Conservation (phyloP, 2,113 vertebrate genomes). For the Muscicapa adusta region DNA sequence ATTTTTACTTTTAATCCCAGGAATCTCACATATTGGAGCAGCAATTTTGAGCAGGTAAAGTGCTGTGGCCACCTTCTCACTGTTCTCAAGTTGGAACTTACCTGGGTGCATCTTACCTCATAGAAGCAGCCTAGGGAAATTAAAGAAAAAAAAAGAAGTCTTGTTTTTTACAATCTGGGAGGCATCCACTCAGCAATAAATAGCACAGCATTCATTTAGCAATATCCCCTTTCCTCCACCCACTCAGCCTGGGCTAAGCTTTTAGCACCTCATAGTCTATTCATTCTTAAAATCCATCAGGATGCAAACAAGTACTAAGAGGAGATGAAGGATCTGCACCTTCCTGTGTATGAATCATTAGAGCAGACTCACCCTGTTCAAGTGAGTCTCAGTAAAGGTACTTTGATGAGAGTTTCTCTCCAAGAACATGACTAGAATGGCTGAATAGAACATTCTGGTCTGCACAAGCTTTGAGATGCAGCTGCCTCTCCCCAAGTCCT, state of each 20-base stretch:
- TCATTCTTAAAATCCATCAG: not conserved
- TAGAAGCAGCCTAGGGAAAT: not conserved
- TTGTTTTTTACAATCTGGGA: not conserved
- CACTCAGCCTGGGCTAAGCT: not conserved
- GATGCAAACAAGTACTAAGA: not conserved
- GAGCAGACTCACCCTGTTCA: not conserved
- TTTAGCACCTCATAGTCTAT: not conserved
- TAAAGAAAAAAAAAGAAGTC: fast-evolving
- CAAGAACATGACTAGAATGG: not conserved
- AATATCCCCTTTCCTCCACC: not conserved
- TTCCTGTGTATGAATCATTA: not conserved
- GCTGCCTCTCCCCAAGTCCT: not conserved
- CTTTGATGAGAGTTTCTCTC: not conserved
- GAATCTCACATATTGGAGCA: not conserved
- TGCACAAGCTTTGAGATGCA: not conserved
- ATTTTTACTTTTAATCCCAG: not conserved
- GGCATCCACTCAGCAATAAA: not conserved
- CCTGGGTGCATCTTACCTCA: not conserved
- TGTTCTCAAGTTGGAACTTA: not conserved
- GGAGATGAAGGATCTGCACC: not conserved
- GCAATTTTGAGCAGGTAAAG: not conserved
- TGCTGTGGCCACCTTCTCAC: not conserved
- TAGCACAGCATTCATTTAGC: not conserved
- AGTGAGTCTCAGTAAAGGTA: not conserved
- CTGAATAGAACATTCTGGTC: not conserved